A percentile compares a stretch with the other conserved stretches of the same genome.
These are phyloP conservation scores for Callocephalon fimbriatum DNA, from an alignment of 2,113 vertebrate genomes.

Conservation along the genomic window DNA sequence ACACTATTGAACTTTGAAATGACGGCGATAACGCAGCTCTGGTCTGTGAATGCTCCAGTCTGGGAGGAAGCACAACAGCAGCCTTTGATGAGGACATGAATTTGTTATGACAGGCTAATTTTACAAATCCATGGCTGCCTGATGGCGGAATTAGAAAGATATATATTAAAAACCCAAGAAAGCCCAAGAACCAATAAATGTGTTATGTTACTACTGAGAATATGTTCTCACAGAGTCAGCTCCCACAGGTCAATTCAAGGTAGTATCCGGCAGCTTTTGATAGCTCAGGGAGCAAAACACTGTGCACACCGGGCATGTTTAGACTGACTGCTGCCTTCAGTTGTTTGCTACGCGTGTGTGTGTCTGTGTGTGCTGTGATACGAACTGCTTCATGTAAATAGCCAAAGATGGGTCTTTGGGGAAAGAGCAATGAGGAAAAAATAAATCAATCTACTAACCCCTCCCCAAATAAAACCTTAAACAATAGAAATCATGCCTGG, in stretches of 20 bases:
- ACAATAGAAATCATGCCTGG: neutral
- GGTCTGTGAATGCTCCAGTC: conserved; percentile 29
- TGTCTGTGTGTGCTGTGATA: neutral
- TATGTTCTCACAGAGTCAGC: neutral
- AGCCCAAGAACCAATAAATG: neutral
- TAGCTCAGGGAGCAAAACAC: neutral
- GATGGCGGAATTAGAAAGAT: conserved; percentile 54
- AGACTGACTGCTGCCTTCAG: neutral
- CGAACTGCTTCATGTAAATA: neutral
- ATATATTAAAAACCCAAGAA: conserved; percentile 16
- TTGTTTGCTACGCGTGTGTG: neutral
- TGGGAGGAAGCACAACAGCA: conserved; percentile 49
- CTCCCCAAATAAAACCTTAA: neutral
- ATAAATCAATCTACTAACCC: neutral
- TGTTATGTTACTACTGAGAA: neutral
- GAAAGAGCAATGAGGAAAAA: neutral
- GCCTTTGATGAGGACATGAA: conserved; percentile 70
- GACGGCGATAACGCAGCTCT: conserved; percentile 44
- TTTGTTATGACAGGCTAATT: conserved; percentile 74
- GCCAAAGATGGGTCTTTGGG: neutral
- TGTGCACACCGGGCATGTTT: neutral
- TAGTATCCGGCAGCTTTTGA: neutral
- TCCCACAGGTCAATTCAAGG: conserved; percentile 43
- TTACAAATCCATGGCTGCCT: conserved; percentile 61
- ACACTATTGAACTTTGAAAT: conserved; percentile 59